A percentile compares a stretch with the other conserved stretches of the same genome.
Evolutionary conservation across 2,113 vertebrate genomes (phyloP).

Genomic region (Scortum barcoo): DNA sequence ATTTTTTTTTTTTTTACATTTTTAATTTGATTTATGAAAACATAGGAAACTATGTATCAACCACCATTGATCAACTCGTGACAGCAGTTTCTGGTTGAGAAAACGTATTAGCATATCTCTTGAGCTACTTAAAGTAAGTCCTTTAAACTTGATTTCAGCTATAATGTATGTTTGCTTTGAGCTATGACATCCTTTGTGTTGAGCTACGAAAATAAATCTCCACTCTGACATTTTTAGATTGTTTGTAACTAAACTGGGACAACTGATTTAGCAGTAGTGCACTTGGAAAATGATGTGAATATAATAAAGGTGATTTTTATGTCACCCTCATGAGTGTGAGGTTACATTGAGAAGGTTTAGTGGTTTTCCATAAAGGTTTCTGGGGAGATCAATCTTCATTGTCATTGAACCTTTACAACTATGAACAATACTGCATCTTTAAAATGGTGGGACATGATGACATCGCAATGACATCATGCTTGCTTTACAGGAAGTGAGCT

Average conservation of each 20-base stretch:
- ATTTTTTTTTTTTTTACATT: neutral
- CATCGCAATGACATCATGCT: conserved; percentile 74
- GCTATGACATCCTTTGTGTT: neutral
- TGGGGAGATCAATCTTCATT: conserved; percentile 83
- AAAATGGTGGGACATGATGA: conserved; percentile 85
- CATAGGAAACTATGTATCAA: neutral
- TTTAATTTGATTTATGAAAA: conserved; percentile 12
- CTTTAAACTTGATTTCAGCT: neutral
- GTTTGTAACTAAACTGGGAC: neutral
- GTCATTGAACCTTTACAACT: conserved; percentile 72
- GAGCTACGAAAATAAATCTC: neutral
- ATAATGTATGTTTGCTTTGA: neutral
- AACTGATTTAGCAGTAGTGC: neutral
- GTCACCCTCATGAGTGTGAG: conserved; percentile 5
- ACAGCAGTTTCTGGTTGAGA: conserved; percentile 11
- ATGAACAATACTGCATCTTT: conserved; percentile 89
- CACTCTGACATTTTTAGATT: neutral
- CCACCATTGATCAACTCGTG: conserved; percentile 7
- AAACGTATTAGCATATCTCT: neutral
- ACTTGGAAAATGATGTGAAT: neutral
- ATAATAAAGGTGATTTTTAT: neutral
- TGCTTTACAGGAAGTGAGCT: conserved; percentile 73
- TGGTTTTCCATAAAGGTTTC: conserved; percentile 67
- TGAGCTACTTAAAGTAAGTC: neutral
- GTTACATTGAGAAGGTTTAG: neutral